Percentiles rank a stretch among this genome's conserved stretches.
These are phyloP conservation scores for Babyrousa celebensis DNA, from an alignment of 2,797 vertebrate genomes.

Conservation along the genomic window DNA sequence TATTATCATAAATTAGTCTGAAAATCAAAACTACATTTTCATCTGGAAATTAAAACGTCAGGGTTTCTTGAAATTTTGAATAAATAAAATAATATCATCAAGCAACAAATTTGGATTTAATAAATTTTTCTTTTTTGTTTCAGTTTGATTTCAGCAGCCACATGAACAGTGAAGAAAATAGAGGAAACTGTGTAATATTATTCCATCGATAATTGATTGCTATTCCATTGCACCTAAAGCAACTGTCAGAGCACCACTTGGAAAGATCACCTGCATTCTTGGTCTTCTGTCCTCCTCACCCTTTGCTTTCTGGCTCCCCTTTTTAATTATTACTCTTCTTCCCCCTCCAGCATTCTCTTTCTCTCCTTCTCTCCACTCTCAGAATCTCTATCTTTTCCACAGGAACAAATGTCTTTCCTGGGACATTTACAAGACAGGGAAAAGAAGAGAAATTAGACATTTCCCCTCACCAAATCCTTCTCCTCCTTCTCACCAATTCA, in stretches of 20 bases:
- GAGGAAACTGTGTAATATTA: not conserved
- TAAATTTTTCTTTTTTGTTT: not conserved
- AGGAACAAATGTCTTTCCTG: not conserved
- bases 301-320: not conserved
- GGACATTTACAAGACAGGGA: not conserved
- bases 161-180: not conserved
- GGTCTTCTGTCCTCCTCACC: not conserved
- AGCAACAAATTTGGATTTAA: not conserved
- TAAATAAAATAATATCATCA: conserved; percentile 45
- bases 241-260: not conserved
- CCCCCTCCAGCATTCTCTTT: not conserved
- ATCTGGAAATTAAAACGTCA: conserved; percentile 22
- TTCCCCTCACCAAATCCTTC: not conserved
- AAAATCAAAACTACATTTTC: conserved; percentile 15
- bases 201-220: not conserved
- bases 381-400: not conserved
- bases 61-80: conserved; percentile 30
- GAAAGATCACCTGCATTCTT: not conserved
- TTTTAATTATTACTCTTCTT: not conserved
- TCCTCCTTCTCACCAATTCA: conserved; percentile 20
- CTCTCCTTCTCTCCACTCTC: not conserved
- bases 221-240: not conserved
- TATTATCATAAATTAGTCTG: conserved; percentile 33
- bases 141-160: conserved; percentile 48
- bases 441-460: not conserved